Conservation (phyloP, 2,113 vertebrate genomes). For the Acanthochromis polyacanthus region DNA sequence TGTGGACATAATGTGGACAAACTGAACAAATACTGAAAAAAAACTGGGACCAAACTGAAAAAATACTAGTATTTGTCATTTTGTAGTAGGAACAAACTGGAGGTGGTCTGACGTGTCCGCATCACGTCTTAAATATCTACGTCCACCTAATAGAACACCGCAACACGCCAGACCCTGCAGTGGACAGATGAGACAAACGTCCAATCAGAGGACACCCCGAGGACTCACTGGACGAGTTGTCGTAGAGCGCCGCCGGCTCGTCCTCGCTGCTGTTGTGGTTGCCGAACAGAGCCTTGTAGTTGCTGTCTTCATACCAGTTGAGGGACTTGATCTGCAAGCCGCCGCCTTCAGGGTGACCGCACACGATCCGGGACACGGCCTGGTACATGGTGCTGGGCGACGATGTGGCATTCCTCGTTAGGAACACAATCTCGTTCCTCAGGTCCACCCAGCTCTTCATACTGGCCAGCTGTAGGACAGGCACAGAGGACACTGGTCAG, state of each 20-base stretch:
- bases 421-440: slow-evolving; percentile 92
- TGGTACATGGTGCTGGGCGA: slow-evolving; percentile 93
- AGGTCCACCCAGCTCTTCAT: slow-evolving; percentile 96
- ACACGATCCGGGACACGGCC: slow-evolving; percentile 94
- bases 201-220: not conserved
- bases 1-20: too few species aligned
- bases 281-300: slow-evolving; percentile 96
- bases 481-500: not conserved
- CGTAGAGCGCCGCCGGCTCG: slow-evolving; percentile 81
- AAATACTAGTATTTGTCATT: too few species aligned
- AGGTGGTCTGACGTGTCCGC: too few species aligned
- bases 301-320: slow-evolving; percentile 99
- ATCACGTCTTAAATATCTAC: too few species aligned
- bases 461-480: slow-evolving; percentile 84
- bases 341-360: slow-evolving; percentile 95
- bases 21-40: too few species aligned
- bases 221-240: slow-evolving; percentile 84
- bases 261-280: slow-evolving; percentile 90
- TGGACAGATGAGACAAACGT: too few species aligned
- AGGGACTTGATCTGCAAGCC: slow-evolving; percentile 98
- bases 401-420: slow-evolving; percentile 87
- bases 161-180: too few species aligned
- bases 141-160: too few species aligned
- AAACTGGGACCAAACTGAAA: too few species aligned
- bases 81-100: too few species aligned